These are phyloP conservation scores for Drosophila leonis DNA, from an alignment of 2,888 invertebrate species.

Conservation along the genomic window DNA sequence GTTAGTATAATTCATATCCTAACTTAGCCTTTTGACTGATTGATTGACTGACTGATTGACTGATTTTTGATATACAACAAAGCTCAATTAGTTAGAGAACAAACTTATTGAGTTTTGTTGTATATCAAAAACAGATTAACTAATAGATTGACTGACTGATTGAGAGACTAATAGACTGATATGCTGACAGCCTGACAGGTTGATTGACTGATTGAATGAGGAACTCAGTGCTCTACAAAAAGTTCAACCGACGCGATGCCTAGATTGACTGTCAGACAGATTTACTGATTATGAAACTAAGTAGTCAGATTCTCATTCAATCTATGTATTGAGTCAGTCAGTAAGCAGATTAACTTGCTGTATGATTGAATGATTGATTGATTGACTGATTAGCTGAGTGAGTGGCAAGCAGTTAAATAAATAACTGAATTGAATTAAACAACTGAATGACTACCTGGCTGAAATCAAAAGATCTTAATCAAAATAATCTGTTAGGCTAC, in stretches of 20 bases:
- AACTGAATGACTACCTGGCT: background rate
- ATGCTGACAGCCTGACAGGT: background rate
- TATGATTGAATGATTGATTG: background rate
- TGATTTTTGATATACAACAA: no score
- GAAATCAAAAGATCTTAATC: background rate
- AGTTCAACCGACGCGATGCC: no score
- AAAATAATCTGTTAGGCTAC: background rate
- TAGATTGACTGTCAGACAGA: background rate
- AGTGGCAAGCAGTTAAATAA: background rate
- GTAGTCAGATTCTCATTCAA: background rate
- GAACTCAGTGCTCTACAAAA: no score
- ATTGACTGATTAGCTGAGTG: background rate
- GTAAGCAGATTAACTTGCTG: background rate
- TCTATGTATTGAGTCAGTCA: background rate
- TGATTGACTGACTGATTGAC: background rate
- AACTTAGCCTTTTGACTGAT: no score
- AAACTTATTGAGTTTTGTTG: no score
- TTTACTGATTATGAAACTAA: background rate
- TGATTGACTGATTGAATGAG: background rate
- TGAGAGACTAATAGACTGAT: background rate
- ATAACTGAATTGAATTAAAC: background rate
- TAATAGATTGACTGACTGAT: background rate
- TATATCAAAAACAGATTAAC: background rate
- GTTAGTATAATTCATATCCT: no score
- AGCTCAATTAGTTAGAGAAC: no score